Evolutionary conservation across 2,797 vertebrate genomes (phyloP), one percentile per base, ranked within the genome.

Genomic region (Lagorchestes hirsutus): DNA sequence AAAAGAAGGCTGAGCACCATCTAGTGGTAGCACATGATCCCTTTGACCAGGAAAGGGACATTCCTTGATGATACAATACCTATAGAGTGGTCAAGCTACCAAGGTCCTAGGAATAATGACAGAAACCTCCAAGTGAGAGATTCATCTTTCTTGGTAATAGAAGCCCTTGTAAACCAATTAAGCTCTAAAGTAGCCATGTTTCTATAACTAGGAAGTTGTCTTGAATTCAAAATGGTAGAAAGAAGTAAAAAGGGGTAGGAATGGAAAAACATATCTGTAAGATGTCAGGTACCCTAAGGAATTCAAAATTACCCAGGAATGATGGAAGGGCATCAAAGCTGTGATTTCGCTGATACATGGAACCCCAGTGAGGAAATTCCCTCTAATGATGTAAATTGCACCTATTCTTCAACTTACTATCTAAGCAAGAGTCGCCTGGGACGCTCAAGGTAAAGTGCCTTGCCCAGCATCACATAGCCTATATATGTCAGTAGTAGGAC

Each of bases 11-110:
- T 12, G 57, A 97, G 96, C 27, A 95, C 93, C 97, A 95, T 92
- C 96, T 97, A 97, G 98, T 96, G 96, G 97, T 92, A 90, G 11
- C 50, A 74, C 14, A 22, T 18, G 34, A 74, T n/a, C 62, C 62
- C 62, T n/a, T 40, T 74, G 40, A 13, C 62, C 14, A 40, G 5
- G 62, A 74, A 74, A 74, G 34, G 62, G 62, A 67, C 34, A 16
- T 67, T 34, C 24, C 62, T 27, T 55, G 56, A 5, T 10, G 14
- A 1, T 62, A 74, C n/a, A 55, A 9, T 22, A 46, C 55, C 24
- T 74, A 5, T 11, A 1, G 12, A 59, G 4, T 29, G 16, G n/a
- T 74, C 62, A 74, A 40, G 16, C 34, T 22, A 74, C 5, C 34
- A 40, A n/a, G 14, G 27, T 11, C 31, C 34, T 74, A n/a, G 62